A percentile compares a stretch with the other conserved stretches of the same genome.
Conservation (phyloP, 2,888 invertebrate species). For the Campoplex capitator region DNA sequence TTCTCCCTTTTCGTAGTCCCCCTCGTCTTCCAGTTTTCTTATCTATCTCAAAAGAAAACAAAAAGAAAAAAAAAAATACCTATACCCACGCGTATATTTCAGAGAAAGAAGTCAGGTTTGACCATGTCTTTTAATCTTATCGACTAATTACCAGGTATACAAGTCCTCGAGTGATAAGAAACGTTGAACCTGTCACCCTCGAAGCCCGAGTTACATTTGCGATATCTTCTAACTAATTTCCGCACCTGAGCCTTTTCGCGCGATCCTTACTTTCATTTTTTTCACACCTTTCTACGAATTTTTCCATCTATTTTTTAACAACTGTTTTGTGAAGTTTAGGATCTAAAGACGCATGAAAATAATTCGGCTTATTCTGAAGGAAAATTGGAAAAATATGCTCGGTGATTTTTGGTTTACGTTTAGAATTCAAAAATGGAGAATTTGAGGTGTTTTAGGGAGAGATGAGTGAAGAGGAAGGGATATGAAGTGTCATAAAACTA, state of each 20-base stretch:
- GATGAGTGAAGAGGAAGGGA: no score
- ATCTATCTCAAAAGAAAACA: slow-evolving; percentile 40
- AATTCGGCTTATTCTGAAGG: neutral
- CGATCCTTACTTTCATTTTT: neutral
- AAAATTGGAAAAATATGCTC: neutral
- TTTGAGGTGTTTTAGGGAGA: no score
- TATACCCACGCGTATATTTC: slow-evolving; percentile 18
- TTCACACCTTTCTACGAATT: neutral
- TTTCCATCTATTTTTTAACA: neutral
- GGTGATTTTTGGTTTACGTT: neutral
- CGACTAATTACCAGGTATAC: slow-evolving; percentile 62
- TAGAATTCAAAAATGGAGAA: no score
- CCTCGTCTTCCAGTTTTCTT: slow-evolving; percentile 45
- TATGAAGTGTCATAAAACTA: slow-evolving; percentile 75
- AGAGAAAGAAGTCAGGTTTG: slow-evolving; percentile 22
- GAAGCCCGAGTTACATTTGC: no score
- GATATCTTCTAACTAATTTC: slow-evolving; percentile 10
- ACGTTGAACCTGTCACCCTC: neutral
- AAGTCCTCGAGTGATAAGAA: slow-evolving; percentile 49
- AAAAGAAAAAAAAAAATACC: neutral
- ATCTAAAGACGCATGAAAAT: neutral
- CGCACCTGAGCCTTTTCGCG: slow-evolving; percentile 18
- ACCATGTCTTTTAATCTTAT: slow-evolving; percentile 57
- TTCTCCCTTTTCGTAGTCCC: slow-evolving; percentile 48
- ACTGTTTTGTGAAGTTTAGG: neutral